Percentiles rank a stretch among this genome's conserved stretches.
Conservation (phyloP, 2,797 vertebrate species). For the Acanthis flammea region DNA sequence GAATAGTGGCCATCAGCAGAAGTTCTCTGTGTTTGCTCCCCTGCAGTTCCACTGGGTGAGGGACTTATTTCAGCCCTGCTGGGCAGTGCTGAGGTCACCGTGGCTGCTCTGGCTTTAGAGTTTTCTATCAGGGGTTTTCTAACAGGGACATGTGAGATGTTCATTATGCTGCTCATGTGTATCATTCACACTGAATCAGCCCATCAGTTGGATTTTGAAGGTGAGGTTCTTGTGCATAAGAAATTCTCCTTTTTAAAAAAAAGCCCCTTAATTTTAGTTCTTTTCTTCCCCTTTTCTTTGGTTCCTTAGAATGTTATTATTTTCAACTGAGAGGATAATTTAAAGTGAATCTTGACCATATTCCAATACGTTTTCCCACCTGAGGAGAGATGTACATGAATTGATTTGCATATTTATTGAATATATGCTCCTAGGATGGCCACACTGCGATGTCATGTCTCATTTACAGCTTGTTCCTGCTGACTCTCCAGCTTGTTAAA, state of each 20-base stretch:
- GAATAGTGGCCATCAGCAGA: not conserved
- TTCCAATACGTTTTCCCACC: slow-evolving; percentile 29
- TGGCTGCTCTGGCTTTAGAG: not conserved
- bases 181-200: not conserved
- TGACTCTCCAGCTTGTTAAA: slow-evolving; percentile 47
- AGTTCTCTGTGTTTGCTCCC: not conserved
- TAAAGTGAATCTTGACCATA: slow-evolving; percentile 6
- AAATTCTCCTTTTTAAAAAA: not conserved
- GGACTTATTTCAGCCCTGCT: not conserved
- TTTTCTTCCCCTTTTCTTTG: not conserved
- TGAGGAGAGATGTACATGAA: slow-evolving; percentile 27
- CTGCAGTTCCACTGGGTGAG: not conserved
- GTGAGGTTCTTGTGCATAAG: not conserved
- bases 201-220: not conserved
- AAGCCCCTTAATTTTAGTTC: not conserved
- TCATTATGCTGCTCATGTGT: not conserved
- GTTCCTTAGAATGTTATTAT: not conserved
- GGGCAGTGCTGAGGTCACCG: not conserved
- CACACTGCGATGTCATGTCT: not conserved
- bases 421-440: slow-evolving; percentile 13
- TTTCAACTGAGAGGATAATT: slow-evolving; percentile 30
- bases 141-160: not conserved
- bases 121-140: not conserved
- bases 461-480: slow-evolving; percentile 47
- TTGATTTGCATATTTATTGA: slow-evolving; percentile 62